Conservation (phyloP, 2,797 vertebrate genomes). For the Miichthys miiuy region DNA sequence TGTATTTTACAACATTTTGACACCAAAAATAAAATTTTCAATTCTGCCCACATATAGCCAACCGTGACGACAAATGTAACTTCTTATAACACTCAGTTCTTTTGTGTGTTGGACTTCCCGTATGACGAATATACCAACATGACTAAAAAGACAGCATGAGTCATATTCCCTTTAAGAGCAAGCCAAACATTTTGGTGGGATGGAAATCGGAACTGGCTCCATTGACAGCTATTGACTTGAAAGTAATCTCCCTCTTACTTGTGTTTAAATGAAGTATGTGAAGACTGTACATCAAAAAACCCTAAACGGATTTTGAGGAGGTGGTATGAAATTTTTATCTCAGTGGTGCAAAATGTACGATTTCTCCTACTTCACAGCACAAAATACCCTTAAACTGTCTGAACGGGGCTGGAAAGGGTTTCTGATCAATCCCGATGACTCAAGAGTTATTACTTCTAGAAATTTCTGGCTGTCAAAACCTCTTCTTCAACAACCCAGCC, state of each 20-base stretch:
- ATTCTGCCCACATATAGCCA: slow-evolving; percentile 27
- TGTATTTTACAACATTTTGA: slow-evolving; percentile 11
- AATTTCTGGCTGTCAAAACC: neutral
- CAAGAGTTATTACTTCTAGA: neutral
- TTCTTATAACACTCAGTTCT: neutral
- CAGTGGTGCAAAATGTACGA: slow-evolving; percentile 26
- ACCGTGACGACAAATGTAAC: slow-evolving; percentile 10
- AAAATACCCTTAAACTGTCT: slow-evolving; percentile 8
- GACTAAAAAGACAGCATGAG: slow-evolving; percentile 52
- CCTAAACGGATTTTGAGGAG: slow-evolving; percentile 24
- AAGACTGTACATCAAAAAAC: slow-evolving; percentile 40
- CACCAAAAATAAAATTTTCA: slow-evolving; percentile 3
- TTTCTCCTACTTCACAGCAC: slow-evolving; percentile 15
- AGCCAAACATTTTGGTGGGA: slow-evolving; percentile 46
- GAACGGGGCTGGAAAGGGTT: neutral
- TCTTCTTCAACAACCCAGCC: neutral
- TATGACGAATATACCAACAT: slow-evolving; percentile 39
- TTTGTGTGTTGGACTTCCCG: slow-evolving; percentile 36
- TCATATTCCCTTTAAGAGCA: slow-evolving; percentile 48
- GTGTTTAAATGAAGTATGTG: slow-evolving; percentile 38
- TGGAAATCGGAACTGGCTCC: slow-evolving; percentile 50
- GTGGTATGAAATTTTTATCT: slow-evolving; percentile 31
- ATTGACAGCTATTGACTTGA: slow-evolving; percentile 43
- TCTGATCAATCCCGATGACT: slow-evolving; percentile 26
- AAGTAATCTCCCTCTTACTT: slow-evolving; percentile 26